Base-by-base conservation (phyloP, 2,888 invertebrate species). In the Phortica magna region DNA sequence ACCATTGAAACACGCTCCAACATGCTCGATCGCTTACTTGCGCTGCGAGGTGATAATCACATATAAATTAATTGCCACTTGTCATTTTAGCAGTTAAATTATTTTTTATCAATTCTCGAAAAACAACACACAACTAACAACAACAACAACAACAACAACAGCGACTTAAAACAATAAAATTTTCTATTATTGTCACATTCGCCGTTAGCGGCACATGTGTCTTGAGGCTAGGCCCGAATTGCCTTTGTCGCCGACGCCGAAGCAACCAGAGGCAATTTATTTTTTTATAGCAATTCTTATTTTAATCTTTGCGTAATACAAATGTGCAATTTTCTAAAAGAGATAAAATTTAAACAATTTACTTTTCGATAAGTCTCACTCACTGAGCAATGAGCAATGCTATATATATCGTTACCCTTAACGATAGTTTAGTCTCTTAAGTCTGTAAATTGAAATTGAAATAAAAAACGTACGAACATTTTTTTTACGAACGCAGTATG, bases 21-120 rank as follows among this genome's bases (percentile, higher is more conserved):
- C 61, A 22, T 10, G 22, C 61, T 31, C 31, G 31, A 31, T 31
- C 5, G 31, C 31, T 31, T 31, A 31, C 31, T 19, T 53, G 59
- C 68, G 41, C 79, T 84, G 80, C 85, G 55, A 88, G 87, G 85
- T 86, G 85, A 86, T 86, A 86, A 86, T 86, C 88, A 86, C 84
- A 88, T 82, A 85, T 86, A 86, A 88, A 86, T 86, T 86, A 86
- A 86, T 86, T 86, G 85, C 88, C 85, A 86, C 88, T 86, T 86
- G 85, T 86, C 85, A 86, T 88, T 83, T 87, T 88, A 88, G 87
- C 85, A 78, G 78, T 87, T 86, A 88, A 88, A 84, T 86, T 86
- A 61, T 10, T 68, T 19, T 42, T n/a, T 67, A 67, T 67, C 67
- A 42, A 43, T 67, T 43, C 42, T 41, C 79, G 78, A 82, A 77